Conservation (phyloP, 2,797 vertebrate genomes). For the Acipenser transmontanus region DNA sequence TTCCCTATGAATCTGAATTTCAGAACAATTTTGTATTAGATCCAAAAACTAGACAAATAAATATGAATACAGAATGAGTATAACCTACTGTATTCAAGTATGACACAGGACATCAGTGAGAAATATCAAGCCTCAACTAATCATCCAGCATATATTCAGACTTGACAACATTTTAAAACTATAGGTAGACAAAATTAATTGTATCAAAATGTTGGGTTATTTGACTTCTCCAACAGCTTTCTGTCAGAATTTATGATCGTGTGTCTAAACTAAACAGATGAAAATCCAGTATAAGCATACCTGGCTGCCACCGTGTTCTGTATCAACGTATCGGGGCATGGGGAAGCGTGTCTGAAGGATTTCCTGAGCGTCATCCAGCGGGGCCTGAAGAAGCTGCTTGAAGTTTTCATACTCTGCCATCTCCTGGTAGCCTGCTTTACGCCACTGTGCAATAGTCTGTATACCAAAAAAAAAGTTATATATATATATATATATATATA, state of each 20-base stretch:
- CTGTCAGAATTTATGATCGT: not conserved
- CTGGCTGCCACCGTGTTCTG: constrained; percentile 82
- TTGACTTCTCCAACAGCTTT: no score
- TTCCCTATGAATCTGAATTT: not conserved
- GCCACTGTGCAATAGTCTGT: constrained; percentile 93
- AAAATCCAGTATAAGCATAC: constrained; percentile 31
- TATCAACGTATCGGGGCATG: constrained; percentile 91
- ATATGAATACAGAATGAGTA: not conserved
- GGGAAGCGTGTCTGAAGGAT: constrained; percentile 90
- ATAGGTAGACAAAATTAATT: not conserved
- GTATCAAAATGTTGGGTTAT: not conserved
- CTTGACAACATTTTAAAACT: no score
- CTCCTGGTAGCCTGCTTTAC: constrained; percentile 91
- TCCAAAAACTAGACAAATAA: not conserved
- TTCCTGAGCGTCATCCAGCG: constrained; percentile 90
- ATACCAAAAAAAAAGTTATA: not conserved
- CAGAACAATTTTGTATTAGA: not conserved
- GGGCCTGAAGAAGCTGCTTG: constrained; percentile 89
- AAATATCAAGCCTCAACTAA: no score
- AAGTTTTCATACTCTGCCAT: constrained; percentile 96
- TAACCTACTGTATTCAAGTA: not conserved
- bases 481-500: no score
- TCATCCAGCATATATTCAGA: no score
- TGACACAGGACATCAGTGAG: not conserved
- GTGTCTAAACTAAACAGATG: not conserved